Percentiles rank a stretch among this genome's conserved stretches.
These are phyloP conservation scores for Corydoras sp. DNA, from an alignment of 2,113 vertebrate genomes.

Conservation along the genomic window DNA sequence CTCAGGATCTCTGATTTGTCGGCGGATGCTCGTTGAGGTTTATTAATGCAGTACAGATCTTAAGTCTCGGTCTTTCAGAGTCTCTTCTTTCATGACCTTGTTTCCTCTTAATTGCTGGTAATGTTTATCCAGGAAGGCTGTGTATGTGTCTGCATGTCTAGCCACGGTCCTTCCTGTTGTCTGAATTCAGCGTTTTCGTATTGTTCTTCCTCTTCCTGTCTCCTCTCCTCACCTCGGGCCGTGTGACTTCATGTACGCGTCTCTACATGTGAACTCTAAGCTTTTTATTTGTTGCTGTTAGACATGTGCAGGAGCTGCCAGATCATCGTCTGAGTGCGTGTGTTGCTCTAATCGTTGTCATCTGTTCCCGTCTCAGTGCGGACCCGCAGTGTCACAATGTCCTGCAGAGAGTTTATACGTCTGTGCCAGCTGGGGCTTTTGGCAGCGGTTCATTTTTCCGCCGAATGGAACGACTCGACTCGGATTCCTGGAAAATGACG, in stretches of 20 bases:
- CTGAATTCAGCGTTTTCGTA: constrained; percentile 2
- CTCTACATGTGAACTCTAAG: not conserved
- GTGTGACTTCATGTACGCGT: not conserved
- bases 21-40: too few relatives aligned
- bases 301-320: constrained; percentile 11
- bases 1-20: not conserved
- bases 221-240: not conserved
- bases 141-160: constrained; percentile 25
- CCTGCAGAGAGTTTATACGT: not conserved
- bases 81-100: constrained; percentile 25
- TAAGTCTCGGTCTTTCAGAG: not conserved
- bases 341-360: constrained; percentile 1
- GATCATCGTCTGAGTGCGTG: constrained; percentile 1
- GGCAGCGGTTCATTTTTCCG: not conserved
- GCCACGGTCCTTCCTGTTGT: constrained; percentile 27
- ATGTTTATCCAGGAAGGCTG: constrained; percentile 18
- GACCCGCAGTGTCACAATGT: not conserved
- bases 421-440: constrained; percentile 6
- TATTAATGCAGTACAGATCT: too few relatives aligned
- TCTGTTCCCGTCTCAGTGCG: not conserved
- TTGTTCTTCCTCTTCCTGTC: constrained; percentile 13
- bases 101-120: constrained; percentile 28
- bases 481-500: constrained; percentile 28
- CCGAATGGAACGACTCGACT: constrained; percentile 9
- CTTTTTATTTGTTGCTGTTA: not conserved